Evolutionary conservation across 2,113 vertebrate species (phyloP).

Genomic region (Misgurnus mizolepis): DNA sequence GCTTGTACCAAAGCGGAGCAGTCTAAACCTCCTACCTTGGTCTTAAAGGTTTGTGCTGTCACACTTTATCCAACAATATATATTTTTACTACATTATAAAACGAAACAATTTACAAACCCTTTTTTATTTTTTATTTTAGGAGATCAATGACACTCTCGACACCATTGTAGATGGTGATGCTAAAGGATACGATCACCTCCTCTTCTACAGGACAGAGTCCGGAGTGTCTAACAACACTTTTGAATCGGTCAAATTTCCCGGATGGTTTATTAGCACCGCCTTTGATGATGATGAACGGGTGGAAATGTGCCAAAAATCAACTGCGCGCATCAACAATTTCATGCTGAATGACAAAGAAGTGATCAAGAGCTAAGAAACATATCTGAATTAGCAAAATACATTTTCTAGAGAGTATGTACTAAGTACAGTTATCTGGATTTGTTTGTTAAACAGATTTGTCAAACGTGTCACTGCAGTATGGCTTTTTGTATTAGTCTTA

Average conservation of each 20-base stretch:
- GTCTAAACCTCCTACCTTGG: slow-evolving; percentile 23
- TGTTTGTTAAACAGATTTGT: not conserved
- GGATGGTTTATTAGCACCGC: slow-evolving; percentile 70
- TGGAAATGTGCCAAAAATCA: slow-evolving; percentile 57
- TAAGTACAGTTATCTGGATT: slow-evolving; percentile 45
- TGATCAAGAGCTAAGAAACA: not conserved
- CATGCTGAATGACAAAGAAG: slow-evolving; percentile 10
- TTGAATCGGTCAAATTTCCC: slow-evolving; percentile 61
- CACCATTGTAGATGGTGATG: not conserved
- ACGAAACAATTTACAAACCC: not conserved
- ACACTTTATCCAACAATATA: not conserved
- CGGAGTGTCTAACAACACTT: not conserved
- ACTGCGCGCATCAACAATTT: not conserved
- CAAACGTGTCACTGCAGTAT: too few relatives aligned
- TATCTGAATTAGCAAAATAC: not conserved
- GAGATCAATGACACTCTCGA: slow-evolving; percentile 10
- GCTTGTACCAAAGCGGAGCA: slow-evolving; percentile 42
- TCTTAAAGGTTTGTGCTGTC: slow-evolving; percentile 60
- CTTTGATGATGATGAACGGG: not conserved
- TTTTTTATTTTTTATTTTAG: slow-evolving; percentile 52
- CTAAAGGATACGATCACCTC: slow-evolving; percentile 51
- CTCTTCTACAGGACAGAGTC: slow-evolving; percentile 58
- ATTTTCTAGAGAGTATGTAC: slow-evolving; percentile 53
- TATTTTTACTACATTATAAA: not conserved
- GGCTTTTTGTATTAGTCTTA: not conserved